Evolutionary conservation across 2,888 invertebrate genomes (phyloP).

Genomic region (Phyllotreta striolata): DNA sequence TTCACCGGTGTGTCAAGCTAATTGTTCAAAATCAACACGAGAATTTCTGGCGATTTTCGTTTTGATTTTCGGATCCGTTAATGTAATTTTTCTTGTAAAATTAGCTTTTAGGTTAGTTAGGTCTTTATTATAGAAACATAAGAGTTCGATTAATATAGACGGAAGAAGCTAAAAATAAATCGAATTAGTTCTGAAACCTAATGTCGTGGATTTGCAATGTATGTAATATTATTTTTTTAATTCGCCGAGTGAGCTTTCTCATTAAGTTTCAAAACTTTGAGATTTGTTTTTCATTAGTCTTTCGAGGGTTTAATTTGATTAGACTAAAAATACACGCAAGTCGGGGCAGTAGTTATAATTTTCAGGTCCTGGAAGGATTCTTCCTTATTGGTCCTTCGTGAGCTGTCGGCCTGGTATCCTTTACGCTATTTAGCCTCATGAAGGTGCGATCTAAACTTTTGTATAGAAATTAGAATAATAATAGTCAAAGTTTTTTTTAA

Average conservation of each 20-base stretch:
- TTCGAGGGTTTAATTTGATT: slow-evolving; percentile 23
- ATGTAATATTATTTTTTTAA: too few relatives aligned
- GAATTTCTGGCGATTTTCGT: slow-evolving; percentile 33
- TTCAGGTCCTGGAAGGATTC: slow-evolving; percentile 59
- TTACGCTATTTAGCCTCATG: slow-evolving; percentile 57
- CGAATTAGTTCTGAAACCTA: neutral
- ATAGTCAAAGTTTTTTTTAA: slow-evolving; percentile 28
- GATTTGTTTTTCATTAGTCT: slow-evolving; percentile 20
- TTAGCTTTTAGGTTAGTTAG: slow-evolving; percentile 37
- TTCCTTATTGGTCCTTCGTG: slow-evolving; percentile 58
- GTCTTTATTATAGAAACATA: slow-evolving; percentile 25
- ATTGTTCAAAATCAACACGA: slow-evolving; percentile 38
- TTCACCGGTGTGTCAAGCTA: slow-evolving; percentile 58
- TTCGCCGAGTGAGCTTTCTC: too few relatives aligned
- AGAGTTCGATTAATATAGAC: slow-evolving; percentile 26
- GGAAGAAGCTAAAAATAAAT: slow-evolving; percentile 1
- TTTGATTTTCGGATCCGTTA: slow-evolving; percentile 30
- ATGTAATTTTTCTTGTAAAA: slow-evolving; percentile 29
- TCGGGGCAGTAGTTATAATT: slow-evolving; percentile 61
- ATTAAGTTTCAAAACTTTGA: slow-evolving; percentile 1
- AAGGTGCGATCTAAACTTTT: slow-evolving; percentile 60
- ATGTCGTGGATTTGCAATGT: too few relatives aligned
- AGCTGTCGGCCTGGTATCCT: slow-evolving; percentile 59
- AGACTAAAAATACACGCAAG: slow-evolving; percentile 50
- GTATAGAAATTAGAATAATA: slow-evolving; percentile 48